Base-by-base conservation (phyloP, 2,888 invertebrate species). In the Gymnoscelis rufifasciata region DNA sequence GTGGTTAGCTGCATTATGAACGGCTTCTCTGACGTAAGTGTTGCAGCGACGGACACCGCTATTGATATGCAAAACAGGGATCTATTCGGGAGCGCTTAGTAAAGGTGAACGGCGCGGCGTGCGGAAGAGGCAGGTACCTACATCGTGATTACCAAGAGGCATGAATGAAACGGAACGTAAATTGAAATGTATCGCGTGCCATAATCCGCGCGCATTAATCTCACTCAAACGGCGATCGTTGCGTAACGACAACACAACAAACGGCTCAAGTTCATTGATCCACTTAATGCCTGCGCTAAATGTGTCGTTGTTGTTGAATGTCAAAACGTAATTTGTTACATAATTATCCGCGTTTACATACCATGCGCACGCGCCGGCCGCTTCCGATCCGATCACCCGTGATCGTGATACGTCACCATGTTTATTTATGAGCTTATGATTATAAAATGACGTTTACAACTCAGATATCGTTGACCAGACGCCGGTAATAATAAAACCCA, bases 231-330 rank as follows among this genome's bases (percentile, higher is more conserved):
- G 74, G 78, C 83, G 81, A 83, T 83, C 73, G 71, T 86, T 87
- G 78, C 81, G 83, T 84, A 83, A 87, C 73, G 68, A 69, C 74
- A 73, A 69, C 74, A 74, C 68, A 74, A 77, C 82, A 81, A 80
- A 81, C 82, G 75, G 72, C 83, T 81, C 87, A 87, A 87, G 88
- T 87, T 88, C 88, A 87, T 84, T 87, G 88, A 87, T 87, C 87
- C 83, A 86, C 87, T 83, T 86, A 83, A 80, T 78, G 78, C 74
- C 77, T 74, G 76, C 75, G 73, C 82, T 83, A 86, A 87, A 88
- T 86, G 79, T 87, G 86, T 87, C 87, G 81, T 74, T 74, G 70
- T 72, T 74, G 73, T 74, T 71, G 78, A 83, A 87, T 86, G 84
- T 88, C 86, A 84, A 87, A 87, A 82, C 83, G 81, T 58, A 52